These are phyloP conservation scores for Falcunculus frontatus DNA, from an alignment of 2,113 vertebrate species.

Conservation along the genomic window DNA sequence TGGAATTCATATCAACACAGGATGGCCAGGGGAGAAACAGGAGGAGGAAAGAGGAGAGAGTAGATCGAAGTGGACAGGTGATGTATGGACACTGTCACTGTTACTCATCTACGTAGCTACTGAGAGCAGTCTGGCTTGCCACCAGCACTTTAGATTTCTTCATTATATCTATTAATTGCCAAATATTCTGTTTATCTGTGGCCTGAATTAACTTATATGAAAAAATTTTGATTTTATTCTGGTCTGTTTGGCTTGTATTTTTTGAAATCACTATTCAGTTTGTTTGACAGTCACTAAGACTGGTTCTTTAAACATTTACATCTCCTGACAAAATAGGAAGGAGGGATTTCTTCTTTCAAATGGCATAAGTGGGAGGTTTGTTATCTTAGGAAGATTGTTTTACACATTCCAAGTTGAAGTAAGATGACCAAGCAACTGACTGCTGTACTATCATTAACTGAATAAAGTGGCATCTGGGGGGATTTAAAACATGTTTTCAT, in stretches of 20 bases:
- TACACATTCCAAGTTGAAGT: neutral
- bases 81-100: neutral
- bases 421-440: neutral
- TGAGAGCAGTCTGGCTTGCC: neutral
- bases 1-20: neutral
- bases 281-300: neutral
- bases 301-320: neutral
- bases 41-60: neutral
- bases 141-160: neutral
- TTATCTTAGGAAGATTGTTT: neutral
- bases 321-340: neutral
- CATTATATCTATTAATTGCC: neutral
- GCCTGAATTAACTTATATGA: neutral
- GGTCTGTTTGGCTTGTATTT: neutral
- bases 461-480: neutral
- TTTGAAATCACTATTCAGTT: neutral
- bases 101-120: neutral
- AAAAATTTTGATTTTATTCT: neutral
- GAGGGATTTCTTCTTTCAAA: conserved; percentile 10
- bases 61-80: neutral
- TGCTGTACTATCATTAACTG: neutral
- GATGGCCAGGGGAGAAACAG: neutral
- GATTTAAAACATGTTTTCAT: neutral
- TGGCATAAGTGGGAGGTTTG: neutral
- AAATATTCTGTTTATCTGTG: neutral